These are phyloP conservation scores for Dendrophyllia cribrosa DNA, from an alignment of 64 coral and sea anemone species.

Conservation along the genomic window DNA sequence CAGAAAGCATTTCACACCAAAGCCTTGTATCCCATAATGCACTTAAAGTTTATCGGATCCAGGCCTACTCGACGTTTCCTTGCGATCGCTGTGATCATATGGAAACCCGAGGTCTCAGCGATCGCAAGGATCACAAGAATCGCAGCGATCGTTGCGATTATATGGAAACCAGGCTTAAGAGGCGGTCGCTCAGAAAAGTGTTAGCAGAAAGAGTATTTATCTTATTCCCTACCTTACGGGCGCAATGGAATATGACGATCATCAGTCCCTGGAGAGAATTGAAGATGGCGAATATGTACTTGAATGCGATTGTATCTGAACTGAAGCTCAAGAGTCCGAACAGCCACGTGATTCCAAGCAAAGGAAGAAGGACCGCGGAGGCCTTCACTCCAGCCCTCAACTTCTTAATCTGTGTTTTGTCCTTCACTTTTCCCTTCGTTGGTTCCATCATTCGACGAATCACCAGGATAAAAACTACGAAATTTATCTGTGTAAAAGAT, in stretches of 20 bases:
- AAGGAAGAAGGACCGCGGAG: constrained; percentile 30
- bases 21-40: no score
- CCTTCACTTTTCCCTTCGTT: not conserved
- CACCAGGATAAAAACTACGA: constrained; percentile 2
- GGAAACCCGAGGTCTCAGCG: no score
- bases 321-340: constrained; percentile 29
- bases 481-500: not conserved
- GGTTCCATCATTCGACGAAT: constrained; percentile 37
- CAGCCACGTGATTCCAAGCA: constrained; percentile 58
- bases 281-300: constrained; percentile 57
- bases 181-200: no score
- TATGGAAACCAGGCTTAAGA: no score
- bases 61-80: no score
- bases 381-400: constrained; percentile 41
- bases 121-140: no score
- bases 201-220: no score
- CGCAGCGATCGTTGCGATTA: no score
- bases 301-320: constrained; percentile 21
- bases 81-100: no score
- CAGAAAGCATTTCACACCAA: no score
- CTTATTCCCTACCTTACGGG: constrained; percentile 20
- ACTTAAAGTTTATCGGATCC: no score
- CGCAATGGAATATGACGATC: constrained; percentile 54
- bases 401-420: constrained; percentile 32
- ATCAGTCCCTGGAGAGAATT: constrained; percentile 57